phyloP scores from a whole-genome alignment of 2,797 vertebrate species.

The Molossus alvarezi region DNA sequence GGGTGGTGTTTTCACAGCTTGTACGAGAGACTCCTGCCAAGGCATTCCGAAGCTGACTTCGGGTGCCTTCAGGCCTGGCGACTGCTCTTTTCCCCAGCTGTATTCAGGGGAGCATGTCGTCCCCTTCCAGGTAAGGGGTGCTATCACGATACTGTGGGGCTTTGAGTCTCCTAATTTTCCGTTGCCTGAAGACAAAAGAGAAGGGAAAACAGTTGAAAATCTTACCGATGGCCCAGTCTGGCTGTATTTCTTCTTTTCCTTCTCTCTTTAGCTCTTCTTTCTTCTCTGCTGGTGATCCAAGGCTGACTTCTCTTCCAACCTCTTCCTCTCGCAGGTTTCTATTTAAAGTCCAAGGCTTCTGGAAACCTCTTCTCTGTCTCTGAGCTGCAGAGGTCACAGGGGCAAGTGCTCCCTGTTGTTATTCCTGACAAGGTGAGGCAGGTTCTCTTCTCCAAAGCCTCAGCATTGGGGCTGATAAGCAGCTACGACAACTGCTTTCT shows the following conservation, averaged over 20 bases:
- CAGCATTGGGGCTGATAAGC: background rate
- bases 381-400: background rate
- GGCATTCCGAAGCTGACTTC: background rate
- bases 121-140: background rate
- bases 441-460: constrained; percentile 62
- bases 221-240: constrained; percentile 17
- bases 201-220: background rate
- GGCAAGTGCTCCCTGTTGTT: constrained; percentile 70
- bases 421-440: constrained; percentile 72
- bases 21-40: background rate
- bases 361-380: constrained; percentile 58
- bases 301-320: background rate
- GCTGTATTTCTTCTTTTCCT: constrained; percentile 43
- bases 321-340: constrained; percentile 67
- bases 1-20: background rate
- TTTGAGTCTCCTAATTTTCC: constrained; percentile 6
- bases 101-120: background rate
- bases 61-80: background rate
- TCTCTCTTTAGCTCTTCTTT: constrained; percentile 65
- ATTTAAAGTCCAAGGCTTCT: constrained; percentile 74
- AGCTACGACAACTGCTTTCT: constrained; percentile 10
- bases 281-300: constrained; percentile 38
- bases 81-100: background rate
- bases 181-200: background rate
- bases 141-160: background rate